These are phyloP conservation scores for Labeo calbasu DNA, from an alignment of 2,797 vertebrate genomes.

Conservation along the genomic window DNA sequence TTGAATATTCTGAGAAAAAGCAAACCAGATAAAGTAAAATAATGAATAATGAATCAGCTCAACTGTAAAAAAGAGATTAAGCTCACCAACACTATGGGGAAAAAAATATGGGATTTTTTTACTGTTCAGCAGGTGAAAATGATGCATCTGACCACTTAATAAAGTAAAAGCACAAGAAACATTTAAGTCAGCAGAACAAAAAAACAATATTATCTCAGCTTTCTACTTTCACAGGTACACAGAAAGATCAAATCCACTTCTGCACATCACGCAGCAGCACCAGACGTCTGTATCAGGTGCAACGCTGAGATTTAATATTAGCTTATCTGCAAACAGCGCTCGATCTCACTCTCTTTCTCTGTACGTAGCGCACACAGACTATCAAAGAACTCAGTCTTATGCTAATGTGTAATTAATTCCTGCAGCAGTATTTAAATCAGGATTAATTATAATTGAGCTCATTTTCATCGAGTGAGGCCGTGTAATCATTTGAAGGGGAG, in stretches of 20 bases:
- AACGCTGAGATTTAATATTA: conserved; percentile 13
- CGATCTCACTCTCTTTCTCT: neutral
- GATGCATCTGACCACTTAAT: neutral
- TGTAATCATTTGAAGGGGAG: conserved; percentile 64
- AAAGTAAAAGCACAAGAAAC: neutral
- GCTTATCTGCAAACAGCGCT: conserved; percentile 19
- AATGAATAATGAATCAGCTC: conserved; percentile 14
- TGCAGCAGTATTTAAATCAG: conserved; percentile 73
- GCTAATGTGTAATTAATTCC: conserved; percentile 65
- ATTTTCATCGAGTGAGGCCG: conserved; percentile 56
- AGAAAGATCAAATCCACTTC: neutral
- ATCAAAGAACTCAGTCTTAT: conserved; percentile 57
- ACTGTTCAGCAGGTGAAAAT: neutral
- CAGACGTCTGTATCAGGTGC: conserved; percentile 1
- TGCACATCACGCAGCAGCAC: neutral
- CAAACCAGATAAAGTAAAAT: neutral
- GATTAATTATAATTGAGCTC: conserved; percentile 72
- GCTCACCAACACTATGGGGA: neutral
- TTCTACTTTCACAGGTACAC: conserved; percentile 15
- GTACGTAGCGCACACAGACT: conserved; percentile 4
- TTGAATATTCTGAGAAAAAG: conserved; percentile 26
- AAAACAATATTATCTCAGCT: neutral
- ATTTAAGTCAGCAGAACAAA: neutral
- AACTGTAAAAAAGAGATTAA: neutral
- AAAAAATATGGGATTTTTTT: neutral